Percentiles rank a stretch among this genome's conserved stretches.
Evolutionary conservation across 2,797 vertebrate species (phyloP).

Genomic region (Gallinago stenura): DNA sequence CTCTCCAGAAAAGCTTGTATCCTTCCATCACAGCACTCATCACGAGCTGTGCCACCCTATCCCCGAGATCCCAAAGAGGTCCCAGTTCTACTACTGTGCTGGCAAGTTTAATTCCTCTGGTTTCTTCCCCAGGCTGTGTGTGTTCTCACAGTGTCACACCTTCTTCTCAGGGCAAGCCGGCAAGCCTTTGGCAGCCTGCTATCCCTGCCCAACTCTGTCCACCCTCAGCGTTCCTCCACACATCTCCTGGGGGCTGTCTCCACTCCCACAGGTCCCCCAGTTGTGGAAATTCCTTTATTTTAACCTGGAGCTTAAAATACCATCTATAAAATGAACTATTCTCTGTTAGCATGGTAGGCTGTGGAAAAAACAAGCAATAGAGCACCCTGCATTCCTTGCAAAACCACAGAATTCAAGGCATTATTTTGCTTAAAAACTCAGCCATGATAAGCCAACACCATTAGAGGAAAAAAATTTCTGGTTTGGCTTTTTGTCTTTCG

Average conservation of each 20-base stretch:
- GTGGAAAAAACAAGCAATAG: background rate
- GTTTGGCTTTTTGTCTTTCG: background rate
- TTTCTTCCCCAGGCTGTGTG: rapidly evolving
- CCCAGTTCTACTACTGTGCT: background rate
- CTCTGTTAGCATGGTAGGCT: background rate
- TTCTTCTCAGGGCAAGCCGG: background rate
- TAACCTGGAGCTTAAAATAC: background rate
- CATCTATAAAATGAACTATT: background rate
- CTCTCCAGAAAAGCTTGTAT: background rate
- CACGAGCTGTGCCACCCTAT: background rate
- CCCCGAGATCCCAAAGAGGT: background rate
- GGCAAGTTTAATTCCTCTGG: rapidly evolving
- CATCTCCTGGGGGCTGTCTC: rapidly evolving
- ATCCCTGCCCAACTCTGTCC: background rate
- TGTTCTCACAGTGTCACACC: background rate
- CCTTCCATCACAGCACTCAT: background rate
- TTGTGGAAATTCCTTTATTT: background rate
- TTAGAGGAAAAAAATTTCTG: background rate
- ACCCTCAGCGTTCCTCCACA: background rate
- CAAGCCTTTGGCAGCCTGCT: background rate
- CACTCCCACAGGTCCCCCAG: background rate
- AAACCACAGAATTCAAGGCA: background rate
- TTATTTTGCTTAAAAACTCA: background rate
- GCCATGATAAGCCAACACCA: background rate
- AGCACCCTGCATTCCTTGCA: background rate